Conservation (phyloP, 2,888 invertebrate genomes). For the Argynnis bischoffii region DNA sequence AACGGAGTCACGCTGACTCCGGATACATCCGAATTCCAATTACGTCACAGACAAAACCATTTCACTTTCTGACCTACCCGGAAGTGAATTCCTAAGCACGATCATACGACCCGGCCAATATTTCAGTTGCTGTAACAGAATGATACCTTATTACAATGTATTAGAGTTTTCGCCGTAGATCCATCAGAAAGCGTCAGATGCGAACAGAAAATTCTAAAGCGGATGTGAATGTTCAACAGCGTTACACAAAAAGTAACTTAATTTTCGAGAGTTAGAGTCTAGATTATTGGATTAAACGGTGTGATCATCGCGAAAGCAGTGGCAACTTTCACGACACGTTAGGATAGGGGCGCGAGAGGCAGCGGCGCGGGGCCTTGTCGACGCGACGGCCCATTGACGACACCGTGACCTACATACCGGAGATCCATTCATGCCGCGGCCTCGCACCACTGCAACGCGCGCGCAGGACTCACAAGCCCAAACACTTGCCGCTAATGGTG, state of each 20-base stretch:
- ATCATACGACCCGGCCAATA: slow-evolving; percentile 77
- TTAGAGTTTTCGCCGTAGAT: slow-evolving; percentile 53
- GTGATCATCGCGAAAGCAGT: slow-evolving; percentile 79
- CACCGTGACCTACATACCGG: slow-evolving; percentile 81
- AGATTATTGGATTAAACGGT: slow-evolving; percentile 57
- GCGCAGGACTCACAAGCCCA: slow-evolving; percentile 61
- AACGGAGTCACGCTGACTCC: slow-evolving; percentile 79
- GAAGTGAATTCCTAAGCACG: slow-evolving; percentile 82
- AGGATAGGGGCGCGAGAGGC: slow-evolving; percentile 72
- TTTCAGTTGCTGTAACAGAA: slow-evolving; percentile 54
- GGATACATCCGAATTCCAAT: slow-evolving; percentile 83
- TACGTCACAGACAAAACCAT: slow-evolving; percentile 82
- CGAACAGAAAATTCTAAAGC: slow-evolving; percentile 74
- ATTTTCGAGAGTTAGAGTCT: slow-evolving; percentile 69
- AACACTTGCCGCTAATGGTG: slow-evolving; percentile 55
- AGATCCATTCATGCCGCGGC: slow-evolving; percentile 79
- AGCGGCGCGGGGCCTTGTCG: slow-evolving; percentile 69
- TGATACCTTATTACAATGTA: slow-evolving; percentile 51
- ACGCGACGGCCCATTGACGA: slow-evolving; percentile 79
- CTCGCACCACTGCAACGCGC: slow-evolving; percentile 56
- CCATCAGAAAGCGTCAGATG: slow-evolving; percentile 62
- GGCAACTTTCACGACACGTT: slow-evolving; percentile 79
- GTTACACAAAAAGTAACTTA: slow-evolving; percentile 70
- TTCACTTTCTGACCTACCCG: slow-evolving; percentile 83
- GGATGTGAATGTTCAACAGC: slow-evolving; percentile 74